phyloP scores from a whole-genome alignment of 2,113 vertebrate genomes.

The Leptodactylus fuscus region DNA sequence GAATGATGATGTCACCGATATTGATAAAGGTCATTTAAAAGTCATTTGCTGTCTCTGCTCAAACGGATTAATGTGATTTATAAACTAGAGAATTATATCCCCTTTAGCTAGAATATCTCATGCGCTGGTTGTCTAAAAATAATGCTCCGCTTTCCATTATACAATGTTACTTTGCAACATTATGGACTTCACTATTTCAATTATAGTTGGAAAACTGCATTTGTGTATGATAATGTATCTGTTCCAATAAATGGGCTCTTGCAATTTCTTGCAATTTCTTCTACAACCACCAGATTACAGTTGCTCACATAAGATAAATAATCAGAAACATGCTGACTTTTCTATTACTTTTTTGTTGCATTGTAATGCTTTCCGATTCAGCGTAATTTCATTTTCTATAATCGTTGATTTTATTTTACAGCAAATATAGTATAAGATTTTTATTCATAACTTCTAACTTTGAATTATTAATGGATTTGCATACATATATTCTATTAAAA shows the following conservation, averaged over 20 bases:
- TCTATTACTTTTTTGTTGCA: not conserved
- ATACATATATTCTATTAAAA: not conserved
- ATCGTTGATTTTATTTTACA: not conserved
- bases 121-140: slow-evolving; percentile 47
- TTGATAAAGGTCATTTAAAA: slow-evolving; percentile 54
- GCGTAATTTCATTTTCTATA: not conserved
- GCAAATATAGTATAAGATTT: not conserved
- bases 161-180: slow-evolving; percentile 19
- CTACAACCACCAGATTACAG: slow-evolving; percentile 1
- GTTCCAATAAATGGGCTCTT: slow-evolving; percentile 3
- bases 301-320: not conserved
- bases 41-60: slow-evolving; percentile 37
- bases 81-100: slow-evolving; percentile 49
- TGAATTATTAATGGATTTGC: slow-evolving; percentile 9
- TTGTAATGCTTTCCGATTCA: not conserved
- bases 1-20: slow-evolving; percentile 50
- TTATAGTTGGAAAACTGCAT: slow-evolving; percentile 26
- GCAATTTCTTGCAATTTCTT: not conserved
- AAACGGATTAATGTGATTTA: slow-evolving; percentile 41
- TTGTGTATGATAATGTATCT: slow-evolving; percentile 12
- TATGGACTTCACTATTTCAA: slow-evolving; percentile 15
- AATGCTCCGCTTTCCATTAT: slow-evolving; percentile 29
- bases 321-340: slow-evolving; percentile 23
- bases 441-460: not conserved
- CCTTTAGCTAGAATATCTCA: slow-evolving; percentile 44